Percentiles rank a stretch among this genome's conserved stretches.
These are phyloP conservation scores for Habrosyne pyritoides DNA, from an alignment of 2,888 invertebrate species.

Conservation along the genomic window DNA sequence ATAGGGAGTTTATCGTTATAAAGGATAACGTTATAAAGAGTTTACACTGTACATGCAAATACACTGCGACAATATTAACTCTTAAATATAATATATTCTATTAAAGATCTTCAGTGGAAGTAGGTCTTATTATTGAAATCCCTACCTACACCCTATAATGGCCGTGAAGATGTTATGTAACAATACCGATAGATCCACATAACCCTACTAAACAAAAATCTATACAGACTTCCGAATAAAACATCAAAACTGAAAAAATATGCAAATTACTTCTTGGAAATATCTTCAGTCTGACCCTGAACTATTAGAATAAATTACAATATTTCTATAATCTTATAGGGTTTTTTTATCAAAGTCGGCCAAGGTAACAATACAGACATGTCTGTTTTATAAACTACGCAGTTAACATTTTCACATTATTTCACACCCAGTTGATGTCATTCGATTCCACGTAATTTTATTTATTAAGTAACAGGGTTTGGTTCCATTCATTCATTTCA, in stretches of 20 bases:
- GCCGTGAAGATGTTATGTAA: too few species aligned
- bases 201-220: neutral
- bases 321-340: neutral
- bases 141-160: too few species aligned
- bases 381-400: neutral
- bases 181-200: too few species aligned
- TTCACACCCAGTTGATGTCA: constrained; percentile 12
- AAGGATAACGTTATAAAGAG: too few species aligned
- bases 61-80: too few species aligned
- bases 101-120: too few species aligned
- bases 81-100: too few species aligned
- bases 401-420: neutral
- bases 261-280: neutral
- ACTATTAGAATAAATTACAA: neutral
- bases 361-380: neutral
- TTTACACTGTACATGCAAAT: too few species aligned
- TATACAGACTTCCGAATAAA: neutral
- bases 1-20: too few species aligned
- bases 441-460: neutral
- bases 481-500: constrained; percentile 18
- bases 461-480: constrained; percentile 4
- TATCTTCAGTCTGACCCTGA: neutral
- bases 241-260: neutral
- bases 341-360: neutral
- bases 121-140: too few species aligned